Percentiles rank a stretch among this genome's conserved stretches.
Conservation (phyloP, 2,113 vertebrate genomes). For the Petrocephalus microphthalmus region DNA sequence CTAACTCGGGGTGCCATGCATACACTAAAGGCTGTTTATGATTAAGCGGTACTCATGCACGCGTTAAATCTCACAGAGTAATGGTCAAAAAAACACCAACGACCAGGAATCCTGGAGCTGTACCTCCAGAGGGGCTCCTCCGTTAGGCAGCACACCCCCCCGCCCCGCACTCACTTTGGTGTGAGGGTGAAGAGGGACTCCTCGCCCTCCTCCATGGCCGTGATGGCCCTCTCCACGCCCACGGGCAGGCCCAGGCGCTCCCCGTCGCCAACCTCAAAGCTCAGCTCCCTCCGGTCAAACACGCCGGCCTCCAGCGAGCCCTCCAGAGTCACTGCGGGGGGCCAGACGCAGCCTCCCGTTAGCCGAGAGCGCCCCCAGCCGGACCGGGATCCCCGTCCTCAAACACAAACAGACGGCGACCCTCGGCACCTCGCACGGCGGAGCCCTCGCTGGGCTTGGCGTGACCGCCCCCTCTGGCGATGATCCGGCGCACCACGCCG, state of each 20-base stretch:
- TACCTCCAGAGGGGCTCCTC: not conserved
- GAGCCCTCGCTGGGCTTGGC: constrained; percentile 88
- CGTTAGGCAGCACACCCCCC: not conserved
- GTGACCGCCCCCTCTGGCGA: constrained; percentile 81
- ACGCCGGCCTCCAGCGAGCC: constrained; percentile 62
- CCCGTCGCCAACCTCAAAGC: constrained; percentile 84
- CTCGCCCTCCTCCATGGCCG: constrained; percentile 88
- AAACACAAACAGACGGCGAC: no score
- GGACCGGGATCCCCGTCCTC: not conserved
- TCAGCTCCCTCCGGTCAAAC: constrained; percentile 80
- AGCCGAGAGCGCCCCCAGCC: not conserved
- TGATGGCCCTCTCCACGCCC: constrained; percentile 83
- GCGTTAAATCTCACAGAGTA: not conserved
- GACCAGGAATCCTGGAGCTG: not conserved
- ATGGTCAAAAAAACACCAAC: not conserved
- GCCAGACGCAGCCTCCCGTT: not conserved
- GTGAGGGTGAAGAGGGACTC: constrained; percentile 77
- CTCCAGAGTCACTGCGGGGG: constrained; percentile 69
- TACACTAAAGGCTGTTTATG: not conserved
- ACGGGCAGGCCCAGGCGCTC: constrained; percentile 74
- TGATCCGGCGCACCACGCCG: constrained; percentile 81
- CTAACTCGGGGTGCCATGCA: not conserved
- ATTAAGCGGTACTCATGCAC: not conserved
- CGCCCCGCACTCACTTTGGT: constrained; percentile 65
- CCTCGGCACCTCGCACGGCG: constrained; percentile 83